Evolutionary conservation across 1,140 invertebrate species (phyloP).

Genomic region (Coptotermes formosanus): DNA sequence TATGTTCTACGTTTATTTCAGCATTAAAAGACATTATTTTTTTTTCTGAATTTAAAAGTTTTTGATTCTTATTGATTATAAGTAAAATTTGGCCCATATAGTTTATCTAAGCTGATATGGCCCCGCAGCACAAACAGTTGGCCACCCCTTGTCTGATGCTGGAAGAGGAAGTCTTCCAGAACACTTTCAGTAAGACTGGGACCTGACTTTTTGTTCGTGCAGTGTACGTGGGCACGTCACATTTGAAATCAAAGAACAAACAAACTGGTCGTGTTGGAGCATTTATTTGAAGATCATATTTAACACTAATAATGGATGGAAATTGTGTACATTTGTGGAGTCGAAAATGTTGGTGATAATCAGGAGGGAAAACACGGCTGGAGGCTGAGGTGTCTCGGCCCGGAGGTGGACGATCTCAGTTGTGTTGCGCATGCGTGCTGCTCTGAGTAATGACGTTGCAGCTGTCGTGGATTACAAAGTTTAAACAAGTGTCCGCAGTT

Average conservation of each 20-base stretch:
- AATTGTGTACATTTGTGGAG: conserved; percentile 7
- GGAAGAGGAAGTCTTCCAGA: too few species aligned
- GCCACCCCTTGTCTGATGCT: too few species aligned
- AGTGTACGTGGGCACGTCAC: background rate
- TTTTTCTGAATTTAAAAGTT: too few species aligned
- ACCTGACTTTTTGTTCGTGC: background rate
- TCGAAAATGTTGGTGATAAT: background rate
- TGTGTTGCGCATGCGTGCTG: too few species aligned
- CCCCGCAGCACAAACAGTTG: too few species aligned
- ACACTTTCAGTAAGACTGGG: background rate
- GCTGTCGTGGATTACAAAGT: background rate
- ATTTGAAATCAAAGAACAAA: conserved; percentile 2
- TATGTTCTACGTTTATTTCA: too few species aligned
- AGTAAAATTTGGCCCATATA: too few species aligned
- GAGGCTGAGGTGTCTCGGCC: background rate
- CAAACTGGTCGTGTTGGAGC: background rate
- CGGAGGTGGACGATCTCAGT: background rate
- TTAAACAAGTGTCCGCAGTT: background rate
- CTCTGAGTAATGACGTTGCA: background rate
- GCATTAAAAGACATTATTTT: too few species aligned
- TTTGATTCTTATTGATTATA: too few species aligned
- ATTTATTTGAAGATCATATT: conserved; percentile 8
- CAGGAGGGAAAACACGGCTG: background rate
- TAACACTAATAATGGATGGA: conserved; percentile 8
- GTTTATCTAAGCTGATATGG: too few species aligned